These are phyloP conservation scores for Lacanobia oleracea DNA, from an alignment of 2,888 invertebrate genomes.

Conservation along the genomic window DNA sequence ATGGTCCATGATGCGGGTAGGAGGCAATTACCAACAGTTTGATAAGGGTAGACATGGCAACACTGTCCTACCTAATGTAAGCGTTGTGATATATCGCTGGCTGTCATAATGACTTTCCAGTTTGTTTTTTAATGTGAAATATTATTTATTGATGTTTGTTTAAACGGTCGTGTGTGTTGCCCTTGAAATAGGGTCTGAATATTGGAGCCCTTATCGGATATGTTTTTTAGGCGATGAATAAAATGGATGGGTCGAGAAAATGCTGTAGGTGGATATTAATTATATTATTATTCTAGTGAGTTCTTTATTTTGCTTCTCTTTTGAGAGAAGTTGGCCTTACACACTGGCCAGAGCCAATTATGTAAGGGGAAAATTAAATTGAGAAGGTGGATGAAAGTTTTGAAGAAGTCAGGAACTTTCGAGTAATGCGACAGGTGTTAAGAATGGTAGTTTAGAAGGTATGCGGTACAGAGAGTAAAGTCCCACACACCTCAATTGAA, in stretches of 20 bases:
- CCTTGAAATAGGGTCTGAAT: not conserved
- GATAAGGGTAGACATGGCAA: constrained; percentile 61
- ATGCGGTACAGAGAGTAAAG: too few species aligned
- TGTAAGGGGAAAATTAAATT: too few species aligned
- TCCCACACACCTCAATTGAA: too few species aligned
- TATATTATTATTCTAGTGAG: too few species aligned
- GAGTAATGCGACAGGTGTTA: too few species aligned
- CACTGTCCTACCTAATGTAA: constrained; percentile 49
- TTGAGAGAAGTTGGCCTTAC: too few species aligned
- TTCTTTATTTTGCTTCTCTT: too few species aligned
- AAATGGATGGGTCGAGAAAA: not conserved
- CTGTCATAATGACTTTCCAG: constrained; percentile 54
- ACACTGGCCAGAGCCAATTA: too few species aligned
- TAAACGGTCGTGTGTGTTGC: constrained; percentile 18
- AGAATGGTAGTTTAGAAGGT: too few species aligned
- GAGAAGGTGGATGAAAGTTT: too few species aligned
- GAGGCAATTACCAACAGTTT: constrained; percentile 61
- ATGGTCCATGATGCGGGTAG: constrained; percentile 45
- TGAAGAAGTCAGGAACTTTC: too few species aligned
- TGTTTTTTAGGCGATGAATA: not conserved
- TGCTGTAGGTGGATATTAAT: not conserved
- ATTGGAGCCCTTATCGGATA: not conserved
- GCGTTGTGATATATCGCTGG: constrained; percentile 47
- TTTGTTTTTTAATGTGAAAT: constrained; percentile 59
- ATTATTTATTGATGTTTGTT: constrained; percentile 47